Base-by-base conservation (phyloP, 2,113 vertebrate genomes). In the Ophiodon elongatus region DNA sequence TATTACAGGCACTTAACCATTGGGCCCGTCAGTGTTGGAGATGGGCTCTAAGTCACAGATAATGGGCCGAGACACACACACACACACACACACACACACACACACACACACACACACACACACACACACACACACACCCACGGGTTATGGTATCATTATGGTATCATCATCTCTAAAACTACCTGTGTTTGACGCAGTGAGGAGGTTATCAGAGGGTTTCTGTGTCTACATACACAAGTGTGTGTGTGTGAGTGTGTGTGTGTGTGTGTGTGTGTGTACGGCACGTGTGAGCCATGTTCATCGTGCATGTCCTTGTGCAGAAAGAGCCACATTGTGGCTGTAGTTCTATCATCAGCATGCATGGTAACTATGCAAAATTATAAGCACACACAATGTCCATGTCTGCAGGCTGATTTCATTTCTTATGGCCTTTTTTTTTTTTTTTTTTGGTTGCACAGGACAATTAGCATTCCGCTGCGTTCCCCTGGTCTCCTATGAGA, bases 1-100 rank as follows among this genome's bases (percentile, higher is more conserved):
- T 90, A 94, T 94, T 94, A 91, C 83, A 90, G 75, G 76, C 90
- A 93, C 86, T 94, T 93, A 92, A 88, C 91, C 90, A 82, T 63
- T 37, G 76, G 68, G 69, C 80, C 57, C 27, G 67, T 88, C 81
- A 80, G 81, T 80, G 76, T 78, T 80, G 77, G 89, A 59, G 1
- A 86, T 91, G 67, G 78, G 83, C 89, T 90, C 75, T 88, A 90
- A 93, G 89, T 90, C 86, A 91, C 80, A 85, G 85, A 91, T 93
- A 92, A 92, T 91, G 87, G 90, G 85, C 63, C 19, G 19, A 45
- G 25, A 41, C 47, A 45, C 59, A 62, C 37, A 73, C 45, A 31
- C 63, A n/a, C 35, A 33, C 56, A 70, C 21, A 23, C 10, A 41
- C 37, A 43, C 59, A 72, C 60, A 84, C 68, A 54, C 13, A 64